Conservation (phyloP, 2,888 invertebrate genomes). For the Oscheius sp. region DNA sequence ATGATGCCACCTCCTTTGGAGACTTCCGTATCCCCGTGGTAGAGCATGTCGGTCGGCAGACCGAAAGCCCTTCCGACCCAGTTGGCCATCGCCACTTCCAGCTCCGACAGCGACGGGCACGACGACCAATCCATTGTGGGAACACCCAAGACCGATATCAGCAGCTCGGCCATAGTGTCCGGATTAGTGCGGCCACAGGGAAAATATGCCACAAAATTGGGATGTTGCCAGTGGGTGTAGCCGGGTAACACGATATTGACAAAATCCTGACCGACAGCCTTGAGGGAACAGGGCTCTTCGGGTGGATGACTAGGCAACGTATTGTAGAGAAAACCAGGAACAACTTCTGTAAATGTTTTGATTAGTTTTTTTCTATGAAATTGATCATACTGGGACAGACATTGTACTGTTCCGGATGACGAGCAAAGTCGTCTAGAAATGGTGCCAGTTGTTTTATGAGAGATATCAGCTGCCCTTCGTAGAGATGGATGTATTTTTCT, state of each 20-base stretch:
- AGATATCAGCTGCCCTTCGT: neutral
- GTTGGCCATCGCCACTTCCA: slow-evolving; percentile 28
- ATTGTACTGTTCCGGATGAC: slow-evolving; percentile 18
- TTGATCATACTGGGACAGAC: slow-evolving; percentile 7
- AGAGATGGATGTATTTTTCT: neutral
- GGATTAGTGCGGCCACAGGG: slow-evolving; percentile 81
- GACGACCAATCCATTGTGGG: slow-evolving; percentile 2
- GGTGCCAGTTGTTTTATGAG: slow-evolving; percentile 5
- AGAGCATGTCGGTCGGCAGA: slow-evolving; percentile 26
- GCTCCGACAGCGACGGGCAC: slow-evolving; percentile 24
- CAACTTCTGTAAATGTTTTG: slow-evolving; percentile 12
- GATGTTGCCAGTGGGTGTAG: slow-evolving; percentile 97
- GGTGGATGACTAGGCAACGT: slow-evolving; percentile 28
- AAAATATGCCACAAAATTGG: slow-evolving; percentile 97
- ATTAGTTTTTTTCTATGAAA: neutral
- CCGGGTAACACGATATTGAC: slow-evolving; percentile 1
- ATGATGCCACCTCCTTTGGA: slow-evolving; percentile 15
- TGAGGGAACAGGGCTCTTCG: slow-evolving; percentile 1
- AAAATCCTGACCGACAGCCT: slow-evolving; percentile 6
- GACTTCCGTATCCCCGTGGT: slow-evolving; percentile 27
- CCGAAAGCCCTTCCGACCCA: slow-evolving; percentile 19
- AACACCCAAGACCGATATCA: slow-evolving; percentile 6
- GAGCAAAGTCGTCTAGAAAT: slow-evolving; percentile 10
- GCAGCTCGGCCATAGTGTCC: slow-evolving; percentile 29
- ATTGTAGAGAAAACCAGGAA: slow-evolving; percentile 30